Evolutionary conservation across 2,888 invertebrate species (phyloP).

Genomic region (Terebella lapidaria): DNA sequence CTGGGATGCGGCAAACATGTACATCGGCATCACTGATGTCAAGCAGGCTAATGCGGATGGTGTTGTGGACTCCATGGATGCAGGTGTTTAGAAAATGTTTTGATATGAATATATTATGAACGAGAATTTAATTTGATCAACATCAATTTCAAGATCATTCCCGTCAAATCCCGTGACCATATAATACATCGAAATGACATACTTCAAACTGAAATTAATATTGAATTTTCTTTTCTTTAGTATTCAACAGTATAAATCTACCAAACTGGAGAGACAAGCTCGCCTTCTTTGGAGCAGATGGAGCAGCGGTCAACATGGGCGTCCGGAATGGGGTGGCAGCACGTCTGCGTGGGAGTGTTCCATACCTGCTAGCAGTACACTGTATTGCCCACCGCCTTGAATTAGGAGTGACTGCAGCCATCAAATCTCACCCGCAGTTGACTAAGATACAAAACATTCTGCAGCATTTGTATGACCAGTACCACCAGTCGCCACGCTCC

Average conservation of each 20-base stretch:
- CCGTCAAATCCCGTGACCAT: no score
- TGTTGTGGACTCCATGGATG: no score
- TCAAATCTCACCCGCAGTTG: neutral
- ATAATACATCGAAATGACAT: no score
- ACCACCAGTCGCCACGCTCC: neutral
- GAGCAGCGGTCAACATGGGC: neutral
- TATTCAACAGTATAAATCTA: neutral
- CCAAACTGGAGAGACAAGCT: neutral
- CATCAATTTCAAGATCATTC: no score
- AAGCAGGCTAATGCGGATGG: no score
- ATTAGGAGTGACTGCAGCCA: neutral
- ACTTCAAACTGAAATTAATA: no score
- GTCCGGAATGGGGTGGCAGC: neutral
- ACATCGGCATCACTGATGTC: no score
- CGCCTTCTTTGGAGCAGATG: neutral
- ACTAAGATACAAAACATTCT: neutral
- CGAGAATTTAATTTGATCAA: no score
- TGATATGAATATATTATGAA: no score
- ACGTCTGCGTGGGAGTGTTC: neutral
- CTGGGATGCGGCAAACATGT: no score
- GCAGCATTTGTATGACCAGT: neutral
- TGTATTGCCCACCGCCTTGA: neutral
- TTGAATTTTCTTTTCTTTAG: no score
- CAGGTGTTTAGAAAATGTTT: no score
- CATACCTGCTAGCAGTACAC: neutral